phyloP scores from a whole-genome alignment of 23 tunicate genomes.

The Phallusia fumigata region DNA sequence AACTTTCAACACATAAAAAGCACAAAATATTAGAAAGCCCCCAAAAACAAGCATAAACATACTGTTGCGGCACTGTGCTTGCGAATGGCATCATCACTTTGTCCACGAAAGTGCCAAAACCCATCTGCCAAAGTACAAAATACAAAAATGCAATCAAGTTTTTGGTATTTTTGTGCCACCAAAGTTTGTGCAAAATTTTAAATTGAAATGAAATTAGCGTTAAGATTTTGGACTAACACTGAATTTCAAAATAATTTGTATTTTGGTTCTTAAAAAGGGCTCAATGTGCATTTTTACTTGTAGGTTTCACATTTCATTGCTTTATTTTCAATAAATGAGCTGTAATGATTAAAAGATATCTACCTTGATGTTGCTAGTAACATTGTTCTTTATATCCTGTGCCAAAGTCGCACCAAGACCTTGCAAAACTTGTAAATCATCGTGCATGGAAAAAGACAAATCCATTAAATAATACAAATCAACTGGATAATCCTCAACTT shows the following conservation, averaged over 20 bases:
- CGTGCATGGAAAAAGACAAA: slow-evolving; percentile 78
- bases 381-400: slow-evolving; percentile 43
- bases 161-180: too few relatives aligned
- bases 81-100: slow-evolving; percentile 74
- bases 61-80: slow-evolving; percentile 70
- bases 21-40: neutral
- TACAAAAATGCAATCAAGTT: too few relatives aligned
- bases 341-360: slow-evolving; percentile 21
- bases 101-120: slow-evolving; percentile 76
- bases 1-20: neutral
- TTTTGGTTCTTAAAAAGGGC: too few relatives aligned
- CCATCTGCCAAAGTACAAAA: slow-evolving; percentile 36
- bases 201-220: too few relatives aligned
- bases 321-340: too few relatives aligned
- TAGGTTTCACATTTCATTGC: too few relatives aligned
- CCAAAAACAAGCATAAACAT: neutral
- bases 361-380: slow-evolving; percentile 67
- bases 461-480: slow-evolving; percentile 96
- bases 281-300: too few relatives aligned
- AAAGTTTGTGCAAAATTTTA: too few relatives aligned
- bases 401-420: slow-evolving; percentile 63
- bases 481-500: slow-evolving; percentile 81
- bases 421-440: slow-evolving; percentile 64
- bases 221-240: too few relatives aligned
- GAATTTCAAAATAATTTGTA: too few relatives aligned